Conservation (phyloP, 2,113 vertebrate species). For the Silurus glanis region DNA sequence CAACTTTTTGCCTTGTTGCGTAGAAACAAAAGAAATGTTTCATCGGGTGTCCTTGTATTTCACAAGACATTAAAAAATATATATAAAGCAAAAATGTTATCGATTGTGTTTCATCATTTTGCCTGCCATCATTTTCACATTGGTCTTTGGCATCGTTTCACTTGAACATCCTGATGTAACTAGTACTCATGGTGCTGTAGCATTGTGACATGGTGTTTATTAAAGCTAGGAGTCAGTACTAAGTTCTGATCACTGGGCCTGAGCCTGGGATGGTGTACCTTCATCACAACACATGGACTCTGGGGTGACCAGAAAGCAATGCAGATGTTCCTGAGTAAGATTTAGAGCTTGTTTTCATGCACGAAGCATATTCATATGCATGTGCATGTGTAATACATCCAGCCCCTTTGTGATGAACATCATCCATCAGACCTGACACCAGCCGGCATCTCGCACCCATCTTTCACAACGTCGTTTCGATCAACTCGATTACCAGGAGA, state of each 20-base stretch:
- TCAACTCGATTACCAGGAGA: neutral
- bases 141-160: neutral
- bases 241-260: neutral
- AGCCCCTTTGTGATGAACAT: too few species aligned
- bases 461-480: neutral
- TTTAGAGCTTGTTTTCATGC: too few species aligned
- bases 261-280: neutral
- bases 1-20: too few species aligned
- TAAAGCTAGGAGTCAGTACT: neutral
- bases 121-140: too few species aligned
- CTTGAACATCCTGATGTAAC: neutral
- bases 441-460: neutral
- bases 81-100: too few species aligned
- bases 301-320: neutral
- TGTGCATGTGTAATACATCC: neutral
- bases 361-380: too few species aligned
- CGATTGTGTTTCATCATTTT: too few species aligned
- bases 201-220: neutral
- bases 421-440: neutral
- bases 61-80: too few species aligned
- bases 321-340: neutral
- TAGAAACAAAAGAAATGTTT: too few species aligned
- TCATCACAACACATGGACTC: neutral
- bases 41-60: too few species aligned
- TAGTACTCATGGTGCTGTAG: neutral